Percentiles rank a stretch among this genome's conserved stretches.
These are phyloP conservation scores for Aurelia coerulea DNA, from an alignment of 30 jellyfish, hydroid and myxozoan species.

Conservation along the genomic window DNA sequence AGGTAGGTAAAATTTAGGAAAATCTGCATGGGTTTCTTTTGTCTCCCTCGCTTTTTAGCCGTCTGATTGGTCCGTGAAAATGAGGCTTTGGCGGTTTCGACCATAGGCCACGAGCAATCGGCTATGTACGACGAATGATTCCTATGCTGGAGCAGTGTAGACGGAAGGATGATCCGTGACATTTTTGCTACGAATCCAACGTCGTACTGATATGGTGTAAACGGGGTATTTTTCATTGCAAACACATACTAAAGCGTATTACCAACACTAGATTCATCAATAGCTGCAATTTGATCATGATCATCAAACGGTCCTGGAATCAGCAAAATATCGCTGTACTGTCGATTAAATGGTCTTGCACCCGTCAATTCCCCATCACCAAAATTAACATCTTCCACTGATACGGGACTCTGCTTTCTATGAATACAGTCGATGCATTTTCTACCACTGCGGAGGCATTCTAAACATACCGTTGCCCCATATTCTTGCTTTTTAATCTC, in stretches of 20 bases:
- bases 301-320: slow-evolving; percentile 97
- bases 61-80: no score
- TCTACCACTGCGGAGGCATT: slow-evolving; percentile 53
- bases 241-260: slow-evolving; percentile 9
- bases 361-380: slow-evolving; percentile 13
- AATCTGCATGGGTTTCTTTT: no score
- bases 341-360: slow-evolving; percentile 45
- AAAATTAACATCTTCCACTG: slow-evolving; percentile 13
- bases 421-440: slow-evolving; percentile 35
- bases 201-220: no score
- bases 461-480: slow-evolving; percentile 38
- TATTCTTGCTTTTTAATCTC: background rate
- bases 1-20: no score
- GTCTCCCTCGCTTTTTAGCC: no score
- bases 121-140: no score
- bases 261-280: slow-evolving; percentile 26
- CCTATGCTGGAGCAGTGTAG: no score
- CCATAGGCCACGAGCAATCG: no score
- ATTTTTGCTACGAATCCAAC: no score
- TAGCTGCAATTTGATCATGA: slow-evolving; percentile 42
- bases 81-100: no score
- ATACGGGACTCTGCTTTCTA: slow-evolving; percentile 20
- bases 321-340: slow-evolving; percentile 87
- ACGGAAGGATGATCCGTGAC: no score
- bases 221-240: no score